Percentiles rank a stretch among this genome's conserved stretches.
Evolutionary conservation across 2,888 invertebrate genomes (phyloP).

Genomic region (Dichetophora obliterata): DNA sequence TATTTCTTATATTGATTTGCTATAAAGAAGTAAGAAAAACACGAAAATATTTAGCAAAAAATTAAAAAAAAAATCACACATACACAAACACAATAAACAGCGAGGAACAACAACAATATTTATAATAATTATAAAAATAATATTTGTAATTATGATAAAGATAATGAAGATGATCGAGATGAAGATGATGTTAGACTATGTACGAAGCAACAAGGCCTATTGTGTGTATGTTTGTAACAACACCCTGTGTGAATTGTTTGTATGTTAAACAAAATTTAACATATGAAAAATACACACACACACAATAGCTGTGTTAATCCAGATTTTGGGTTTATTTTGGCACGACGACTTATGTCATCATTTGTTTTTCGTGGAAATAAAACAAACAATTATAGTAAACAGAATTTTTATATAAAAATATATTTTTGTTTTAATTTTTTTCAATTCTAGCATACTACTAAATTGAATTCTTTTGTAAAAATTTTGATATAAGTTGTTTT

Average conservation of each 20-base stretch:
- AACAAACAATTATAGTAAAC: too few relatives aligned
- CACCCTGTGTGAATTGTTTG: slow-evolving; percentile 24
- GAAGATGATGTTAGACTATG: not conserved
- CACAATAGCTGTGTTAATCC: not conserved
- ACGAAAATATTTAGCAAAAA: slow-evolving; percentile 34
- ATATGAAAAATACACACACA: not conserved
- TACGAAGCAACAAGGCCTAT: not conserved
- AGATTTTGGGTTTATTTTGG: too few relatives aligned
- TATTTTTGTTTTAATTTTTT: too few relatives aligned
- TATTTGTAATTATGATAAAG: not conserved
- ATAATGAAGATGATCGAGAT: not conserved
- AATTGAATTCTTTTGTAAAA: too few relatives aligned
- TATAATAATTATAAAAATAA: not conserved
- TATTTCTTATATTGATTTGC: slow-evolving; percentile 66
- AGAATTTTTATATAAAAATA: too few relatives aligned
- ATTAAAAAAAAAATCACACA: not conserved
- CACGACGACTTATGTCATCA: too few relatives aligned
- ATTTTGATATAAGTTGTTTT: too few relatives aligned
- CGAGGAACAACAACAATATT: not conserved
- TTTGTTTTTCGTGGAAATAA: too few relatives aligned
- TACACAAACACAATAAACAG: slow-evolving; percentile 8
- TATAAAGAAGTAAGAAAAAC: too few relatives aligned
- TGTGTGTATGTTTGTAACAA: slow-evolving; percentile 11
- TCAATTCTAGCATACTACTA: too few relatives aligned
- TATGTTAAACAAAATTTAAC: slow-evolving; percentile 14